These are phyloP conservation scores for Neodon shergylaensis DNA, from an alignment of 2,113 vertebrate genomes.

Conservation along the genomic window DNA sequence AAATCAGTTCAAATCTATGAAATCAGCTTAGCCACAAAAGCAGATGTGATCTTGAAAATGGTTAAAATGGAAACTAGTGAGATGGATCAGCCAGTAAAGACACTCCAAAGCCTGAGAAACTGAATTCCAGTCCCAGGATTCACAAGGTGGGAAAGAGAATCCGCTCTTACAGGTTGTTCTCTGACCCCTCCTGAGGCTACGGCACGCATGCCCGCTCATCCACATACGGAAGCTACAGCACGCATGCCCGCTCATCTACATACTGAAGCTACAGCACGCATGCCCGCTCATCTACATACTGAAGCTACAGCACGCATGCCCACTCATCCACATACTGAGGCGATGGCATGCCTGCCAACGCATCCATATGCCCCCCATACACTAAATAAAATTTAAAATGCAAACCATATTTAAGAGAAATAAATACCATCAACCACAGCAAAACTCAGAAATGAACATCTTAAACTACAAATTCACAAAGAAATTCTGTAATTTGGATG, in stretches of 20 bases:
- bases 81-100: neutral
- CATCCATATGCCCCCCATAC: neutral
- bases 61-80: constrained; percentile 40
- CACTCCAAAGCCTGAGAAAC: too few species aligned
- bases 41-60: constrained; percentile 61
- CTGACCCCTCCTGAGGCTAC: neutral
- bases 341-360: neutral
- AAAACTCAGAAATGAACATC: neutral
- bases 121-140: too few species aligned
- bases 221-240: neutral
- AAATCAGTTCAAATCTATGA: neutral
- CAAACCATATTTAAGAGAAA: constrained; percentile 72
- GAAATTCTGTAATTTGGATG: constrained; percentile 3
- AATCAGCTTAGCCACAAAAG: neutral
- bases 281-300: neutral
- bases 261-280: neutral
- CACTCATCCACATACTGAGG: neutral
- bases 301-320: neutral
- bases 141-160: neutral
- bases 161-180: too few species aligned
- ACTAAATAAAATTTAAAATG: neutral
- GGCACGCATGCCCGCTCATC: neutral
- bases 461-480: constrained; percentile 74
- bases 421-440: neutral
- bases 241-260: neutral